phyloP scores from a whole-genome alignment of 1,140 invertebrate genomes.

The Drosophila orena region DNA sequence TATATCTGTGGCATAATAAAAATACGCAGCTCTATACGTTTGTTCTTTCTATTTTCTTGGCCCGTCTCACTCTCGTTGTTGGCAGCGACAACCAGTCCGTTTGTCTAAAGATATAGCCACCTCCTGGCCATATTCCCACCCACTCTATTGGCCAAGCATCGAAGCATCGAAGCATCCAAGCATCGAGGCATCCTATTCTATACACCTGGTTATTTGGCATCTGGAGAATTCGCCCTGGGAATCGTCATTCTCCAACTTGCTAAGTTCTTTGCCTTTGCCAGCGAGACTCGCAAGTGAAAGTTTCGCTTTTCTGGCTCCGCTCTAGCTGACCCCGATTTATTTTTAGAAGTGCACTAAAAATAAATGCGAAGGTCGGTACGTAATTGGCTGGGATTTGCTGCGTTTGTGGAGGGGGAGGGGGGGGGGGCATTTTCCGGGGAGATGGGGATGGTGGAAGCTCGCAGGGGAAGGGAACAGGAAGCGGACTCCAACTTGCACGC shows the following conservation, averaged over 20 bases:
- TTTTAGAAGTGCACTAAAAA: slow-evolving; percentile 78
- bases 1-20: slow-evolving; percentile 65
- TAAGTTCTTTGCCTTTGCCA: neutral
- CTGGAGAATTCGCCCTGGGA: slow-evolving; percentile 2
- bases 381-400: slow-evolving; percentile 38
- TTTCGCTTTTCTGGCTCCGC: slow-evolving; percentile 14
- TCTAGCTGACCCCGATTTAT: slow-evolving; percentile 76
- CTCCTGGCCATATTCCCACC: slow-evolving; percentile 7
- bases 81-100: slow-evolving; percentile 7
- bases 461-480: neutral
- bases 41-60: slow-evolving; percentile 4
- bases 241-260: neutral
- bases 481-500: slow-evolving; percentile 19
- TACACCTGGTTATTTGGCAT: slow-evolving; percentile 1
- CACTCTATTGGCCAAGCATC: neutral
- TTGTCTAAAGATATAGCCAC: slow-evolving; percentile 11
- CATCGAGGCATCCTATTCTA: too few species aligned
- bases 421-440: neutral
- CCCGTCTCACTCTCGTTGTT: neutral
- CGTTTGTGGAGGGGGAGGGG: too few species aligned
- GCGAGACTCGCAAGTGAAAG: neutral
- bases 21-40: slow-evolving; percentile 33
- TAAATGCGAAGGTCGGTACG: slow-evolving; percentile 80
- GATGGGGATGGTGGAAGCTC: too few species aligned
- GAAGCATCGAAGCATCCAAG: too few species aligned